A percentile compares a stretch with the other conserved stretches of the same genome.
phyloP scores from a whole-genome alignment of 2,797 vertebrate species.

The Picus viridis region DNA sequence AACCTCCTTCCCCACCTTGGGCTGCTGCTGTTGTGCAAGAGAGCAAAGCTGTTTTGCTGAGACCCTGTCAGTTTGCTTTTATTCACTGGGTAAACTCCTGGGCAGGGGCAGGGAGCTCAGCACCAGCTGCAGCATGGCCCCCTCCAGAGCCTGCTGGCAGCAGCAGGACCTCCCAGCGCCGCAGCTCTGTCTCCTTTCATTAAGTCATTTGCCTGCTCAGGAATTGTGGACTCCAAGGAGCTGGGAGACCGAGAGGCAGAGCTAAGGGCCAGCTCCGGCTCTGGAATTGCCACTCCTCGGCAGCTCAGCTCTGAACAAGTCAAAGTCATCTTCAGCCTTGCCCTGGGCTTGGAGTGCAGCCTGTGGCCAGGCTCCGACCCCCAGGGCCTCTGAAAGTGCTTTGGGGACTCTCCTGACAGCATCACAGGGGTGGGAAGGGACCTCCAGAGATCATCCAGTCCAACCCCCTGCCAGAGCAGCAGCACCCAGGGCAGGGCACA shows the following conservation, averaged over 20 bases:
- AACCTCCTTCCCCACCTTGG: slow-evolving; percentile 27
- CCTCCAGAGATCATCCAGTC: too few relatives aligned
- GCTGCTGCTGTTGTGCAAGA: slow-evolving; percentile 52
- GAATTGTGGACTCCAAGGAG: background rate
- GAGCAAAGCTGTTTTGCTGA: background rate
- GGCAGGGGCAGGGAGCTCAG: background rate
- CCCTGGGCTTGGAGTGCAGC: accelerated
- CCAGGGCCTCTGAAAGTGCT: accelerated
- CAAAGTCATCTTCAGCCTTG: background rate
- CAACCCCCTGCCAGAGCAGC: too few relatives aligned
- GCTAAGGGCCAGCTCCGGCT: background rate
- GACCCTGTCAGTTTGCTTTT: background rate
- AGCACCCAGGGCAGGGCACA: too few relatives aligned
- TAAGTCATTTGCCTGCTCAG: background rate
- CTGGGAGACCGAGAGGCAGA: background rate
- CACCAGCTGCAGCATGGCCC: background rate
- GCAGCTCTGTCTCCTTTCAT: background rate
- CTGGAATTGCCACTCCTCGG: background rate
- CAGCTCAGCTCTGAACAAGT: background rate
- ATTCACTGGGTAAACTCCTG: background rate
- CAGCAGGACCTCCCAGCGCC: background rate
- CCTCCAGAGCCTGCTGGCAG: background rate
- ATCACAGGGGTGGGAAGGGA: too few relatives aligned
- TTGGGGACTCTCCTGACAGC: background rate
- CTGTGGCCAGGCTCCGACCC: background rate